phyloP scores from a whole-genome alignment of 2,797 vertebrate species.

The Bradypodion pumilum region DNA sequence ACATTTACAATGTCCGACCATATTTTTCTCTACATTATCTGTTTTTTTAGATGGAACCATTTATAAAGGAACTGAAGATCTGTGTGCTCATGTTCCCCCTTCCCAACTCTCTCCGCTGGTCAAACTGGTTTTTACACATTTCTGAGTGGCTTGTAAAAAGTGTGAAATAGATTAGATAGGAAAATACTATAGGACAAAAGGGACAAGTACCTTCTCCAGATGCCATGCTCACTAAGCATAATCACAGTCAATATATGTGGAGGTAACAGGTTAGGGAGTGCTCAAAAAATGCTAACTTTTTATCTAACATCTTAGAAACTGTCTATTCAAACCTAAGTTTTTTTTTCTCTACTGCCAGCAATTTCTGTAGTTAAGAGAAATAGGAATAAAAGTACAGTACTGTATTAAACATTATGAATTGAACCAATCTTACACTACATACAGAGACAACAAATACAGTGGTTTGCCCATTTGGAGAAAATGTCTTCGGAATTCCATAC shows the following conservation, averaged over 20 bases:
- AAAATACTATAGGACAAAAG: not conserved
- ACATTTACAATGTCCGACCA: not conserved
- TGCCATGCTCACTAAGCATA: not conserved
- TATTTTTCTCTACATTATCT: not conserved
- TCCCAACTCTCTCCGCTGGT: not conserved
- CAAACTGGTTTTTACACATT: not conserved
- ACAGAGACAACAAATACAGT: no score
- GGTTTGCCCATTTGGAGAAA: no score
- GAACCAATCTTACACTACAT: no score
- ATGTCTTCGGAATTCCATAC: no score
- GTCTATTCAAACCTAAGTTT: not conserved
- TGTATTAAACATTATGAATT: no score
- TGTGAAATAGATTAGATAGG: not conserved
- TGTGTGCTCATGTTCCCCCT: not conserved
- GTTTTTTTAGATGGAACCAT: not conserved
- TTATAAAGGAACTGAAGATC: not conserved
- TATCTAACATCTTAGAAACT: not conserved
- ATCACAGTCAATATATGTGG: not conserved
- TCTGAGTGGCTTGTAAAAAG: not conserved
- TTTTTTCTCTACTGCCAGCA: not conserved
- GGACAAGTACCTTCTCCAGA: not conserved
- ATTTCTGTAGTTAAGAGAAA: no score
- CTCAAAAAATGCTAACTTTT: not conserved
- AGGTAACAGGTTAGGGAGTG: not conserved
- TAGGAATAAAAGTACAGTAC: no score